These are phyloP conservation scores for Rhingia rostrata DNA, from an alignment of 2,888 invertebrate species.

Conservation along the genomic window DNA sequence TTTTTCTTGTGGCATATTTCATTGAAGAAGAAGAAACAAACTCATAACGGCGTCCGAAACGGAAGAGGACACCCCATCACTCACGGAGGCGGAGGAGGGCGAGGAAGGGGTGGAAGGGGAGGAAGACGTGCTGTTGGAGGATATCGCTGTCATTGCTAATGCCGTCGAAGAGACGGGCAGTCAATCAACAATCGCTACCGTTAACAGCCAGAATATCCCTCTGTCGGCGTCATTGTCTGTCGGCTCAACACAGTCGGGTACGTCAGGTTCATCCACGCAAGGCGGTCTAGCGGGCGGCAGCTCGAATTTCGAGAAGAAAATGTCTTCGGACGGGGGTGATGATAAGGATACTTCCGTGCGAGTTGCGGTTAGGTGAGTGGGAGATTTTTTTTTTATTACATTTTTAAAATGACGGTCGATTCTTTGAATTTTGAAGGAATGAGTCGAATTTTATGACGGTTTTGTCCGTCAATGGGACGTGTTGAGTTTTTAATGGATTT, in stretches of 20 bases:
- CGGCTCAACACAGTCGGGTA: conserved; percentile 37
- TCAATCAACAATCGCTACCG: conserved; percentile 39
- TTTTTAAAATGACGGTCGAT: not conserved
- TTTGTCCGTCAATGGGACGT: conserved; percentile 16
- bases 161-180: conserved; percentile 42
- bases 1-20: conserved; percentile 13
- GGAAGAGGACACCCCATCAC: conserved; percentile 63
- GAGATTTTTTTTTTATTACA: not conserved
- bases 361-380: conserved; percentile 69
- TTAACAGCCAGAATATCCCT: conserved; percentile 41
- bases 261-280: conserved; percentile 44
- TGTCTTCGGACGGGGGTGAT: conserved; percentile 71
- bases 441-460: conserved; percentile 16
- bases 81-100: conserved; percentile 54
- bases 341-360: conserved; percentile 71
- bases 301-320: conserved; percentile 68
- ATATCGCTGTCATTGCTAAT: conserved; percentile 36
- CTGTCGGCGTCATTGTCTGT: conserved; percentile 63
- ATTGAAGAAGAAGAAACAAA: conserved; percentile 31
- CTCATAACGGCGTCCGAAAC: conserved; percentile 71
- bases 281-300: conserved; percentile 39
- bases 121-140: not conserved
- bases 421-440: not conserved
- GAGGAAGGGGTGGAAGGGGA: conserved; percentile 20
- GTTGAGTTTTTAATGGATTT: conserved; percentile 5